Conservation (phyloP, 2,797 vertebrate genomes). For the Gobio occitaniae region DNA sequence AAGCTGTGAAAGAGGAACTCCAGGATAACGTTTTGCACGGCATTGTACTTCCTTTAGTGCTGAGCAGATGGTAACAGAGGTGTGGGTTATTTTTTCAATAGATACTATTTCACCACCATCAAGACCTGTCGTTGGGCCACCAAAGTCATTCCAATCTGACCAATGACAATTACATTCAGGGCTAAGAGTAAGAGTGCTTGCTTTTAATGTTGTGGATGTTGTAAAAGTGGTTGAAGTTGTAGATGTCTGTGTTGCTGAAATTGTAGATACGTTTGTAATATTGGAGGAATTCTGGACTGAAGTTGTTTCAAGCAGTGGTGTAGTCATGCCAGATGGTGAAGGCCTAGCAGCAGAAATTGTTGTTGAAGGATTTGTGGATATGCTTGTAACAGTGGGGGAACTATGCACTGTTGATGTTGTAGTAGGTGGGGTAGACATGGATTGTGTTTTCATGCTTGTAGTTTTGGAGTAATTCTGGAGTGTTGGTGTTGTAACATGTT, state of each 20-base stretch:
- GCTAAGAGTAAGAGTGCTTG: not conserved
- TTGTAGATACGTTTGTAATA: too few species aligned
- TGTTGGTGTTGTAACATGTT: not conserved
- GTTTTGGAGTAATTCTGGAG: not conserved
- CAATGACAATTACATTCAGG: conserved; percentile 4
- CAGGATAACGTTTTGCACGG: conserved; percentile 42
- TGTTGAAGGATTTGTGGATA: too few species aligned
- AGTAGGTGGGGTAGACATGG: not conserved
- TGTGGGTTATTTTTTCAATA: conserved; percentile 52
- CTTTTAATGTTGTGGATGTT: not conserved
- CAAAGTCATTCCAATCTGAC: conserved; percentile 53
- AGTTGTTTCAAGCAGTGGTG: too few species aligned
- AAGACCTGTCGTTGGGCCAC: conserved; percentile 45
- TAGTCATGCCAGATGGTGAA: not conserved
- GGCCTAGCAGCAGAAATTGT: too few species aligned
- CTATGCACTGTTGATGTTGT: not conserved
- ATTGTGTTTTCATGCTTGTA: too few species aligned
- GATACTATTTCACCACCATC: conserved; percentile 61
- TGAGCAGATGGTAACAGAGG: not conserved
- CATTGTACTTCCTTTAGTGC: conserved; percentile 6
- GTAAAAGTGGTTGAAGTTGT: not conserved
- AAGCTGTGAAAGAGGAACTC: conserved; percentile 13
- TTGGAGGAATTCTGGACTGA: too few species aligned
- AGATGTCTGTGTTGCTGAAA: not conserved
- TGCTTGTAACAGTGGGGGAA: not conserved